phyloP scores from a whole-genome alignment of 1,140 invertebrate species.

The Delia radicum region DNA sequence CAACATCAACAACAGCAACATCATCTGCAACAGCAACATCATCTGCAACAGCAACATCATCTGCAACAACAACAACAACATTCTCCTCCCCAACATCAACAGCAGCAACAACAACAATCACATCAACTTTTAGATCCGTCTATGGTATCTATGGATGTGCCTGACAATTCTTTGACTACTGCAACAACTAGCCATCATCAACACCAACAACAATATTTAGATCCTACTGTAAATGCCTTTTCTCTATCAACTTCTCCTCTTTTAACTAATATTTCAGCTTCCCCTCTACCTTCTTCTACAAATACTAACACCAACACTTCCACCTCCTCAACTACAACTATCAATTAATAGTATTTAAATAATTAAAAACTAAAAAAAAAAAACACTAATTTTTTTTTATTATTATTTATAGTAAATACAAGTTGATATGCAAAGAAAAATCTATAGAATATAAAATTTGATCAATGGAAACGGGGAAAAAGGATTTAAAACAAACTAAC shows the following conservation, averaged over 20 bases:
- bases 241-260: not conserved
- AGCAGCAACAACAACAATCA: slow-evolving; percentile 19
- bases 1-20: slow-evolving; percentile 20
- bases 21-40: not conserved
- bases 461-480: not conserved
- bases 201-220: slow-evolving; percentile 4
- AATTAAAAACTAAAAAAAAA: not conserved
- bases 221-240: slow-evolving; percentile 10
- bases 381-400: not conserved
- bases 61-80: not conserved
- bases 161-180: not conserved
- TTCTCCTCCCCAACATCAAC: too few relatives aligned
- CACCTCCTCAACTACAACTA: slow-evolving; percentile 29
- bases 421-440: not conserved
- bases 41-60: not conserved
- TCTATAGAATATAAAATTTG: not conserved
- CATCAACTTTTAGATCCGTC: slow-evolving; percentile 16
- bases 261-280: slow-evolving; percentile 25
- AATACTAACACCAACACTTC: slow-evolving; percentile 8
- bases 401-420: slow-evolving; percentile 22
- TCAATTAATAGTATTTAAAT: slow-evolving; percentile 48
- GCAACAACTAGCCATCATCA: not conserved
- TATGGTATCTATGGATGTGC: slow-evolving; percentile 1
- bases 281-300: not conserved
- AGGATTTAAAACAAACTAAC: slow-evolving; percentile 15